A percentile compares a stretch with the other conserved stretches of the same genome.
Evolutionary conservation across 2,888 invertebrate genomes (phyloP).

Genomic region (Theretra japonica): DNA sequence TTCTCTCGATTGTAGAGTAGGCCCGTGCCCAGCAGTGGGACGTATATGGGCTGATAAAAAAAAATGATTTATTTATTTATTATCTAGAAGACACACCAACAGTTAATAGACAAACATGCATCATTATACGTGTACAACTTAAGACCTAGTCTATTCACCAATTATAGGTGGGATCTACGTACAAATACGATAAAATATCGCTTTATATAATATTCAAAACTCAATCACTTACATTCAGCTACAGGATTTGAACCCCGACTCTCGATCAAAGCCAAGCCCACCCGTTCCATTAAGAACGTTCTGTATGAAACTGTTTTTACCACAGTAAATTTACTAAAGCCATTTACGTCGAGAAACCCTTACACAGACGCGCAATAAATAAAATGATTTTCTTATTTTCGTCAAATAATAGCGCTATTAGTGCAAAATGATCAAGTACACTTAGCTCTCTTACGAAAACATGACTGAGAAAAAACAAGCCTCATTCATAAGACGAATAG

Average conservation of each 20-base stretch:
- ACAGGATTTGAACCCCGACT: not conserved
- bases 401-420: conserved; percentile 25
- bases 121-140: too few species aligned
- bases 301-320: conserved; percentile 16
- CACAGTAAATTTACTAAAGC: conserved; percentile 16
- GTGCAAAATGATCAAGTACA: conserved; percentile 23
- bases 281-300: not conserved
- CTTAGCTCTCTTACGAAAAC: conserved; percentile 10
- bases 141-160: too few species aligned
- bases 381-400: conserved; percentile 23
- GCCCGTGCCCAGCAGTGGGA: too few species aligned
- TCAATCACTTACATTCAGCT: too few species aligned
- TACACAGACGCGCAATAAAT: conserved; percentile 16
- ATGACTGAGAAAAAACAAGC: conserved; percentile 14
- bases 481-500: conserved; percentile 15
- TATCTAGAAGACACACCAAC: too few species aligned
- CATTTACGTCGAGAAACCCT: conserved; percentile 20
- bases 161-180: too few species aligned
- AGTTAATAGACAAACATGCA: too few species aligned
- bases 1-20: too few species aligned
- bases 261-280: not conserved
- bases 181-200: too few species aligned
- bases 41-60: too few species aligned
- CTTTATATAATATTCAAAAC: too few species aligned
- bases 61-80: too few species aligned